Evolutionary conservation across 1,140 invertebrate genomes (phyloP).

Genomic region (Meloidogyne hapla): DNA sequence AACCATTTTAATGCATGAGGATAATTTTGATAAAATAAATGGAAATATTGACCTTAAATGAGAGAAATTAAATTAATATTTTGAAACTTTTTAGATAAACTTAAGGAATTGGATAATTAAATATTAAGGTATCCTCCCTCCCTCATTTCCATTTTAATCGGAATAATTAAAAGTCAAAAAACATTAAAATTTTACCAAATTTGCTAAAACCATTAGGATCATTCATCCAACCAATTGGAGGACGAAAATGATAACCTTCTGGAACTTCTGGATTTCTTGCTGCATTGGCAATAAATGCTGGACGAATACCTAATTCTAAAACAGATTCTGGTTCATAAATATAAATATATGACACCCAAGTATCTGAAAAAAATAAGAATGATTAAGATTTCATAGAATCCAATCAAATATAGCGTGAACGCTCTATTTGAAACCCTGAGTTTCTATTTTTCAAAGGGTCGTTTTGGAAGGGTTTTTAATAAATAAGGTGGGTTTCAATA

Average conservation of each 20-base stretch:
- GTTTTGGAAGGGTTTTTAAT: too few species aligned
- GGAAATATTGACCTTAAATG: constrained; percentile 18
- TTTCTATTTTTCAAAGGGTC: too few species aligned
- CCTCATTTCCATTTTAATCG: too few species aligned
- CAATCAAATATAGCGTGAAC: too few species aligned
- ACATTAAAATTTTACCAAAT: constrained; percentile 17
- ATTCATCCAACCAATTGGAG: constrained; percentile 36
- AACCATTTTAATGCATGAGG: constrained; percentile 29
- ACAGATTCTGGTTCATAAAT: constrained; percentile 28
- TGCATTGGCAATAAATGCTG: constrained; percentile 11
- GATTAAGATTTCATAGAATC: too few species aligned
- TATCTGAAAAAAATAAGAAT: constrained; percentile 16
- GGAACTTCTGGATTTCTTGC: constrained; percentile 22
- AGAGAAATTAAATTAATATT: neutral
- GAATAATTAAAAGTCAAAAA: too few species aligned
- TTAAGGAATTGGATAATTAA: too few species aligned
- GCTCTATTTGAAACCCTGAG: too few species aligned
- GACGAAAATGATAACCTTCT: constrained; percentile 34
- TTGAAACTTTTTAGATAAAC: too few species aligned
- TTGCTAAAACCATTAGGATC: constrained; percentile 36
- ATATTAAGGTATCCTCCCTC: too few species aligned
- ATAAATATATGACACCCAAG: constrained; percentile 31
- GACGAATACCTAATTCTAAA: constrained; percentile 25
- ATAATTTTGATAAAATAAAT: constrained; percentile 35
- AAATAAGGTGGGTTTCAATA: too few species aligned